Evolutionary conservation across 2,888 invertebrate genomes (phyloP), one percentile per base, ranked within the genome.

Genomic region (Thelaira solivaga): DNA sequence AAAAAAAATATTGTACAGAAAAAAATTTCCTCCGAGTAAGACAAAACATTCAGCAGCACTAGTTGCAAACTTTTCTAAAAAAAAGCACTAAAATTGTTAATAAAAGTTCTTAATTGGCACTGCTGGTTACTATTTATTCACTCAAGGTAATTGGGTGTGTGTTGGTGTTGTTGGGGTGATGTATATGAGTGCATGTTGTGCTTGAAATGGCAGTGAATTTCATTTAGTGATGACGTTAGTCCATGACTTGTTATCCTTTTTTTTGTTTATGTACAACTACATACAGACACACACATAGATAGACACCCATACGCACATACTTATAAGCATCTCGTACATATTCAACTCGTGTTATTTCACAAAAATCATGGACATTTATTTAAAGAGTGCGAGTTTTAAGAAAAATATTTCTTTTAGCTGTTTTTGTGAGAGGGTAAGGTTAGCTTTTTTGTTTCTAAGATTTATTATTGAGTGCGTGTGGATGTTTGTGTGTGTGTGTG

Each of bases 151-250:
- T 4, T 34, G n/a, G 11, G 1, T 10, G 4, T 34, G n/a, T 34
- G 34, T 11, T 11, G 1, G n/a, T 34, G 11, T 34, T 34, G 11
- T n/a, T n/a, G 3, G 20, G 24, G 26, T 31, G n/a, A n/a, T n/a
- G 8, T 18, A 11, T 20, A 1, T 47, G 26, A 24, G 39, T 11
- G 36, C 67, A 10, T 29, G 39, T 16, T 1, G 45, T 26, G 41
- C 39, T 43, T 18, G 4, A 26, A 39, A 36, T 77, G 64, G 43
- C 65, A 78, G 64, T 69, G 69, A 65, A 69, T 71, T 45, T 51
- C 61, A 64, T 74, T 69, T 74, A 78, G 69, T 61, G 69, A 78
- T 78, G 78, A 78, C 78, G 78, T 78, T 78, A 78, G 74, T 78
- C 39, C 64, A 29, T 55, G 61, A 55, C 55, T 65, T 69, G 67